Conservation (phyloP, 2,888 invertebrate genomes). For the Lysandra bellargus region DNA sequence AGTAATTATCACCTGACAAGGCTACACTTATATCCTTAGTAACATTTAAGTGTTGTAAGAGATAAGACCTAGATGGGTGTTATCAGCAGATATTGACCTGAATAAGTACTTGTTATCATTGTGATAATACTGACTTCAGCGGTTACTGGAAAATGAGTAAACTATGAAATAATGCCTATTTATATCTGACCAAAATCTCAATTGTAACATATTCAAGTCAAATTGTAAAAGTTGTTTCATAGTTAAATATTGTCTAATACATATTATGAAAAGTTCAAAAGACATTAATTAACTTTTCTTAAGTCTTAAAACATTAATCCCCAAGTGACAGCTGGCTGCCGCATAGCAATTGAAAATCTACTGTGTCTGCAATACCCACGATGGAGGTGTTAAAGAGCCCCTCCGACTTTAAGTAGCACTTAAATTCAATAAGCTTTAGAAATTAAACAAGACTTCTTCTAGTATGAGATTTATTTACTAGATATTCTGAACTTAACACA, state of each 20-base stretch:
- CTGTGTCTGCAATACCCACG: too few relatives aligned
- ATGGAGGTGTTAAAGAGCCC: too few relatives aligned
- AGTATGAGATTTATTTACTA: neutral
- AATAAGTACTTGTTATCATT: constrained; percentile 63
- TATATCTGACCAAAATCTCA: neutral
- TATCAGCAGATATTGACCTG: constrained; percentile 74
- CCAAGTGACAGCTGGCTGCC: too few relatives aligned
- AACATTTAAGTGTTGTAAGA: constrained; percentile 33
- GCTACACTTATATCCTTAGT: constrained; percentile 39
- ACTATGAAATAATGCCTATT: constrained; percentile 44
- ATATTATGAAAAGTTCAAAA: too few relatives aligned
- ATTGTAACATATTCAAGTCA: too few relatives aligned
- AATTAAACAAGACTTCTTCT: neutral
- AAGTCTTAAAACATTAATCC: too few relatives aligned
- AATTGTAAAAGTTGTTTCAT: too few relatives aligned
- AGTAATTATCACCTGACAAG: constrained; percentile 42
- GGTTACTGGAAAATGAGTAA: constrained; percentile 38
- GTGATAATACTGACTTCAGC: constrained; percentile 46
- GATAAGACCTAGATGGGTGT: constrained; percentile 44
- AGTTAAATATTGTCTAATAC: too few relatives aligned
- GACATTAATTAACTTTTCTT: too few relatives aligned
- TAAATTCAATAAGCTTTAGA: neutral
- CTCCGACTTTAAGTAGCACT: too few relatives aligned
- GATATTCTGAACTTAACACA: neutral
- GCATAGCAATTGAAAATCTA: too few relatives aligned